Base-by-base conservation (phyloP, 2,888 invertebrate species). In the Torymus texanus region DNA sequence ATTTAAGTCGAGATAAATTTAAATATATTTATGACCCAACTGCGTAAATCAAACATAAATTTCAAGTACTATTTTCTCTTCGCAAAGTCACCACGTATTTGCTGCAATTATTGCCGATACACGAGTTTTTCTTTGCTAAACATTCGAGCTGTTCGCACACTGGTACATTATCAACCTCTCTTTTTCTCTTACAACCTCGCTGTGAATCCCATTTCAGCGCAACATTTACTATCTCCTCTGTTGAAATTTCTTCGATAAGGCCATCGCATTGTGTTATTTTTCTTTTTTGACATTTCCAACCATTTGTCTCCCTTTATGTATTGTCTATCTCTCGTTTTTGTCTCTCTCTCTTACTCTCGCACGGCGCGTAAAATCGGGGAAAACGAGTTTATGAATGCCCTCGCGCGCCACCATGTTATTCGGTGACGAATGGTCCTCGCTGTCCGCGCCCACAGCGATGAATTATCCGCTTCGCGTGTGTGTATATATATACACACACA, bases 321-420 rank as follows among this genome's bases (percentile, higher is more conserved):
- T n/a, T 50, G 56, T 63, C 41, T 50, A 59, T 24, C 41, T 8
- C n/a, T 56, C 67, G 58, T 58, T 77, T 55, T 55, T 71, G 65
- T 63, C 41, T 62, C 29, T 65, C 50, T 16, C 21, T 50, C 68
- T 77, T 71, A 58, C 58, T 70, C 68, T 55, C 66, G 56, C 50
- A 16, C 11, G 8, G 55, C 41, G 41, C 41, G 67, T 59, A 58
- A 61, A 72, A 61, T 72, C 66, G 55, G 55, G 21, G 55, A 78
- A 78, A 78, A 78, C 55, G 66, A 78, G 41, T 61, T 61, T 66
- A 67, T 66, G 72, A 78, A 72, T 78, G 73, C 61, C 24, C 2
- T 21, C n/a, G 4, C 10, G 12, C 16, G 73, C 61, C 24, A 3
- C 41, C 12, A 2, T 8, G 12, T 16, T 59, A 21, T 67, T 66